Evolutionary conservation across 2,113 vertebrate genomes (phyloP).

Genomic region (Perognathus longimembris): DNA sequence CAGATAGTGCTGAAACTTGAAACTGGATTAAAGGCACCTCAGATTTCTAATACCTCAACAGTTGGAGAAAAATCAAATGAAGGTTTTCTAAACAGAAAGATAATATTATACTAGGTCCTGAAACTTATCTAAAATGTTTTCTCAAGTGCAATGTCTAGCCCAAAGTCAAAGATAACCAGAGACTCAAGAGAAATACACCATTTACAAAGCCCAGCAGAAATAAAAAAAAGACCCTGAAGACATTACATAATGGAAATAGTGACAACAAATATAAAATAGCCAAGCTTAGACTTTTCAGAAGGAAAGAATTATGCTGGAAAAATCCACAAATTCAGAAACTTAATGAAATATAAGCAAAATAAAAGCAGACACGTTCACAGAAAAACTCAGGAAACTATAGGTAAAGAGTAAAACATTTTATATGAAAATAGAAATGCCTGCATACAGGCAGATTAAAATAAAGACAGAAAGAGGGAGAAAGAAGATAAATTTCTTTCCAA

Average conservation of each 20-base stretch:
- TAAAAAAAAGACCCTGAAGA: neutral
- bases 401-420: neutral
- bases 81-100: neutral
- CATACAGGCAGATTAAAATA: neutral
- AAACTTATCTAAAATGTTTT: neutral
- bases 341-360: constrained; percentile 4
- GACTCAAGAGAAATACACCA: neutral
- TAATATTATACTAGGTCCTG: neutral
- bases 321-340: constrained; percentile 14
- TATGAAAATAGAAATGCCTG: neutral
- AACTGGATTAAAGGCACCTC: neutral
- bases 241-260: neutral
- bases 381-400: neutral
- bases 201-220: neutral
- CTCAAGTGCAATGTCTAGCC: neutral
- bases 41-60: neutral
- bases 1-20: neutral
- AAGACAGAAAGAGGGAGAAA: neutral
- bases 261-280: neutral
- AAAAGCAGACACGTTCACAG: neutral
- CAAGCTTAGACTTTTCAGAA: neutral
- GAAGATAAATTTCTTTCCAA: constrained; percentile 9
- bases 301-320: constrained; percentile 18
- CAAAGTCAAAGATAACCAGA: neutral
- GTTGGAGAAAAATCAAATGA: neutral